Conservation (phyloP, 2,797 vertebrate species). For the Lacerta viridis region DNA sequence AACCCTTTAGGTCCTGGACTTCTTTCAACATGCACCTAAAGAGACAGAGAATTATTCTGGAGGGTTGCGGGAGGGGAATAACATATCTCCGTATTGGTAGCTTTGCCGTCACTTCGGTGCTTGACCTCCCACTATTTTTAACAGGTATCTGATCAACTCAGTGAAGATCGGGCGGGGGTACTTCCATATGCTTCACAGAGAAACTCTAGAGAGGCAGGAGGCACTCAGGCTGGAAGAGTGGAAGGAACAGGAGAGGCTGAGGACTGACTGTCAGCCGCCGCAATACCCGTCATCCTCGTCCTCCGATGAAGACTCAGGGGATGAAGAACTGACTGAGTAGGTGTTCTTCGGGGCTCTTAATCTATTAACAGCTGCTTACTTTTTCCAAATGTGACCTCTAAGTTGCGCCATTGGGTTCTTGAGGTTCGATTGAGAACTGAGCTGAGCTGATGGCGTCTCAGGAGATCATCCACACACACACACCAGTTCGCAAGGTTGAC, state of each 20-base stretch:
- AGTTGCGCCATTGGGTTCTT: neutral
- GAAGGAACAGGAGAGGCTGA: slow-evolving; percentile 50
- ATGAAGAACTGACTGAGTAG: slow-evolving; percentile 24
- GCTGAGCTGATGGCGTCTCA: neutral
- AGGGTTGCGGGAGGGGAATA: neutral
- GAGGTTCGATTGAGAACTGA: neutral
- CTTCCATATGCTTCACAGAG: slow-evolving; percentile 78
- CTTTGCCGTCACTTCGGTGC: no score
- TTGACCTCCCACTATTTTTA: neutral
- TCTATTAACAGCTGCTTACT: neutral
- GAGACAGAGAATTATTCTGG: neutral
- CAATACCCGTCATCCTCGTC: neutral
- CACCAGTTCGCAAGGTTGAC: no score
- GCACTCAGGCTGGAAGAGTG: slow-evolving; percentile 51
- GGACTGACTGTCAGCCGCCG: slow-evolving; percentile 66
- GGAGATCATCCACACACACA: no score
- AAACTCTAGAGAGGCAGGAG: slow-evolving; percentile 71
- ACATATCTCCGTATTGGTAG: neutral
- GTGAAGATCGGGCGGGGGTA: slow-evolving; percentile 79
- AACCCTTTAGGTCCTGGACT: neutral
- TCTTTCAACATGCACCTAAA: neutral
- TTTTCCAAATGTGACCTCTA: neutral
- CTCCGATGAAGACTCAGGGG: slow-evolving; percentile 55
- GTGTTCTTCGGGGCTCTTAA: no score
- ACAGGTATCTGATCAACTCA: slow-evolving; percentile 76